phyloP scores from a whole-genome alignment of 2,113 vertebrate species.

The Myrmophylax atrothorax region DNA sequence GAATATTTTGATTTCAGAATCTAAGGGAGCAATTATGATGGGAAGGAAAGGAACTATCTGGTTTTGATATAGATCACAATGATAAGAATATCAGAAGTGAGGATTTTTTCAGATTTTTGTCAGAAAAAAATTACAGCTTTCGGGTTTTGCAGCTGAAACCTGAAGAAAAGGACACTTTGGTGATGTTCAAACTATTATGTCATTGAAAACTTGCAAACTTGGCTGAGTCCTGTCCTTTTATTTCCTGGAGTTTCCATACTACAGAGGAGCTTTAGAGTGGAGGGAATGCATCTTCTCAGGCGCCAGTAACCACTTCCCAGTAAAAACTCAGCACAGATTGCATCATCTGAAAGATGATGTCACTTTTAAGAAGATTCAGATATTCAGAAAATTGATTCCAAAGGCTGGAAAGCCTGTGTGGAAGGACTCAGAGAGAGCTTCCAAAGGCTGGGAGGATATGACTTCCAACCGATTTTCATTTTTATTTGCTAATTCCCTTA shows the following conservation, averaged over 20 bases:
- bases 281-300: neutral
- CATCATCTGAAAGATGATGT: neutral
- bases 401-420: neutral
- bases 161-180: neutral
- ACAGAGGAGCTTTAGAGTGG: neutral
- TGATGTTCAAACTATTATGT: neutral
- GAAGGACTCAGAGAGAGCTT: neutral
- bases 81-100: neutral
- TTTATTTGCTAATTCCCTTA: neutral
- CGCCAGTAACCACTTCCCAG: neutral
- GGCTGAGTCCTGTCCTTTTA: neutral
- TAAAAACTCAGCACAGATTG: neutral
- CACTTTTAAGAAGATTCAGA: neutral
- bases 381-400: neutral
- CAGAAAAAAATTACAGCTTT: neutral
- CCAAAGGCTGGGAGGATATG: neutral
- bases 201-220: neutral
- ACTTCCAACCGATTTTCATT: neutral
- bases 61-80: neutral
- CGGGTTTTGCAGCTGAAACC: neutral
- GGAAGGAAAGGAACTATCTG: neutral
- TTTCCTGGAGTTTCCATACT: neutral
- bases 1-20: neutral
- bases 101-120: neutral
- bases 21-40: neutral